Percentiles rank a stretch among this genome's conserved stretches.
phyloP scores from a whole-genome alignment of 2,113 vertebrate genomes.

The Syngnathoides biaculeatus region DNA sequence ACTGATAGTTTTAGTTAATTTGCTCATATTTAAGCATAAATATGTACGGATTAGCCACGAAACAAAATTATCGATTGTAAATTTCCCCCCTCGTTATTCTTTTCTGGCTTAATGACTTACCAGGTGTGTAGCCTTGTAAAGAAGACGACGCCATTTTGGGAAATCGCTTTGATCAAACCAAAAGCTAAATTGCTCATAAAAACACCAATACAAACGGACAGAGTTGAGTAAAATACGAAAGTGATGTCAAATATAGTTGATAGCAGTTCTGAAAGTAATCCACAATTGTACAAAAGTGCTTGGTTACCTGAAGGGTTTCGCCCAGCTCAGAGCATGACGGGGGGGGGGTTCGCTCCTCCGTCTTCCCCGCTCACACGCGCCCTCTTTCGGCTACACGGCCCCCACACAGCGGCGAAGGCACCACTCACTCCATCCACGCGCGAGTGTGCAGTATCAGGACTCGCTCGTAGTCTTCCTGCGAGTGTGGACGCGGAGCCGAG shows the following conservation, averaged over 20 bases:
- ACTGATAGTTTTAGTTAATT: too few relatives aligned
- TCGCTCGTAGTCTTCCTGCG: slow-evolving; percentile 60
- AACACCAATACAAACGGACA: neutral
- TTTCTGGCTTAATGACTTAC: neutral
- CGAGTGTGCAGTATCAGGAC: slow-evolving; percentile 65
- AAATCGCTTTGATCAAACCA: neutral
- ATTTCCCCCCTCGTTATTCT: too few relatives aligned
- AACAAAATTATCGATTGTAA: neutral
- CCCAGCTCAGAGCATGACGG: neutral
- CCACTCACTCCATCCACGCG: slow-evolving; percentile 56
- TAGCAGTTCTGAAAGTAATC: too few relatives aligned
- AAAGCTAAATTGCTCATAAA: neutral
- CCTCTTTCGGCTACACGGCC: slow-evolving; percentile 62
- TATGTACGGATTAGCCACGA: neutral
- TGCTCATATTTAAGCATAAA: neutral
- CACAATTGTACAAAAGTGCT: neutral
- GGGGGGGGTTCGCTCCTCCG: neutral
- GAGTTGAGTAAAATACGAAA: neutral
- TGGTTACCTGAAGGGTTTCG: neutral
- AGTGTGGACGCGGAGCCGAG: slow-evolving; percentile 55
- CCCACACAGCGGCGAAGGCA: slow-evolving; percentile 29
- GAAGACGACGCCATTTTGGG: neutral
- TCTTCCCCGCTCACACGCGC: slow-evolving; percentile 33
- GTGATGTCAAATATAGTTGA: neutral
- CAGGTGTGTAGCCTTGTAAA: neutral